Conservation (phyloP, 2,797 vertebrate genomes). For the Jordanella pulchra region DNA sequence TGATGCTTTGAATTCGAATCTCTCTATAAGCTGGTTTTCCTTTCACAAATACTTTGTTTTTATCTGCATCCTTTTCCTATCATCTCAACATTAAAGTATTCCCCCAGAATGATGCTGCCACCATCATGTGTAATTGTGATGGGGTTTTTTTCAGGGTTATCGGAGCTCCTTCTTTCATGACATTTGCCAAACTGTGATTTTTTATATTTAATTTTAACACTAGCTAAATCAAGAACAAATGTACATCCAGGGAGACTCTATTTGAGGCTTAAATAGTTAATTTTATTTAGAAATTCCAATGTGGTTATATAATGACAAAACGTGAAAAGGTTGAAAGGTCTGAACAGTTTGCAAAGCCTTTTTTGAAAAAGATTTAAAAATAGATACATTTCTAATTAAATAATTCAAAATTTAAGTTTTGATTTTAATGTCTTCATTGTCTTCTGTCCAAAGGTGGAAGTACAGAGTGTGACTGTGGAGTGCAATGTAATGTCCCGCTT, state of each 20-base stretch:
- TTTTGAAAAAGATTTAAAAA: not conserved
- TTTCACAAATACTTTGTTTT: not conserved
- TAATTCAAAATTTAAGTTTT: not conserved
- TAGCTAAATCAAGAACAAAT: not conserved
- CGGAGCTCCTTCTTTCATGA: not conserved
- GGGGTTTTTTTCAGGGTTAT: not conserved
- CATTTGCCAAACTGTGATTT: not conserved
- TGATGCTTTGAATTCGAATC: not conserved
- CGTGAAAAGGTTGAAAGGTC: not conserved
- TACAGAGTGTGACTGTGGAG: slow-evolving; percentile 83
- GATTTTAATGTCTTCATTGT: not conserved
- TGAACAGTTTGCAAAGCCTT: not conserved
- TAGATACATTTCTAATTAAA: not conserved
- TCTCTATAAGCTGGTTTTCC: not conserved
- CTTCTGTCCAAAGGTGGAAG: slow-evolving; percentile 53
- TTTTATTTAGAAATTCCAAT: not conserved
- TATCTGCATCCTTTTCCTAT: not conserved
- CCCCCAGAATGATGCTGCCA: not conserved
- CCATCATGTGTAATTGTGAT: not conserved
- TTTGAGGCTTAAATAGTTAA: no score
- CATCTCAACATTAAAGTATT: not conserved
- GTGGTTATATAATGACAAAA: not conserved
- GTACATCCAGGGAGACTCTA: not conserved
- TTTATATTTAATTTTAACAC: not conserved
- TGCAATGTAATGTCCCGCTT: slow-evolving; percentile 88